phyloP scores from a whole-genome alignment of 1,140 invertebrate genomes.

The Tachypleus tridentatus region DNA sequence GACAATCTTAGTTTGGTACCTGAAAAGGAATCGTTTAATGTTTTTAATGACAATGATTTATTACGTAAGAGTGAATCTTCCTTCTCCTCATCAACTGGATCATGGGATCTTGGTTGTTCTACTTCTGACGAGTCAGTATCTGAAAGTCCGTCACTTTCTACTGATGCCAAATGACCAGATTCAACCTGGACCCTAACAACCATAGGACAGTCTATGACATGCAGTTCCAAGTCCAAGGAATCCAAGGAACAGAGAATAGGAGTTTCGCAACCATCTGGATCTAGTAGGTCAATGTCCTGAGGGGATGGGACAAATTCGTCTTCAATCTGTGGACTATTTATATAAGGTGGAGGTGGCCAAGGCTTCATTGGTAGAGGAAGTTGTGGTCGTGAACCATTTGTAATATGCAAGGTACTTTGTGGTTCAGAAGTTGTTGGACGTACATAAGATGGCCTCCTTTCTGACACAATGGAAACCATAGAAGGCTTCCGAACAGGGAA shows the following conservation, averaged over 20 bases:
- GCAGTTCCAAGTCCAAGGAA: slow-evolving; percentile 21
- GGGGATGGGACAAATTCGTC: slow-evolving; percentile 23
- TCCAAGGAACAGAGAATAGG: slow-evolving; percentile 6
- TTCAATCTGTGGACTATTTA: slow-evolving; percentile 11
- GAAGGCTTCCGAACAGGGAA: neutral
- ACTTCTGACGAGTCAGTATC: slow-evolving; percentile 17
- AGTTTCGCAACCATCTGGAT: slow-evolving; percentile 25
- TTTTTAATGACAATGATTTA: too few species aligned
- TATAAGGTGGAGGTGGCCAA: neutral
- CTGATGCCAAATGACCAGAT: slow-evolving; percentile 23
- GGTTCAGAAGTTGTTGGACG: neutral
- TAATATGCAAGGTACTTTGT: neutral
- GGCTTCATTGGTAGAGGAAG: slow-evolving; percentile 5
- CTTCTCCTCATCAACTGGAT: too few species aligned
- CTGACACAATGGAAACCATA: neutral
- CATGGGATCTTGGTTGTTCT: too few species aligned
- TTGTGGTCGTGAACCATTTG: slow-evolving; percentile 8
- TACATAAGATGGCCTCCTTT: slow-evolving; percentile 3
- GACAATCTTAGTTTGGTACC: too few species aligned
- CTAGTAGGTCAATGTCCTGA: slow-evolving; percentile 22
- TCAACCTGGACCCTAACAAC: slow-evolving; percentile 19
- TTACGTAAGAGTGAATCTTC: too few species aligned
- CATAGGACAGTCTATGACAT: slow-evolving; percentile 18
- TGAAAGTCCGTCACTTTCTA: slow-evolving; percentile 27
- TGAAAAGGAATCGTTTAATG: too few species aligned